Evolutionary conservation across 37 sponge, comb jelly and placozoan genomes (phyloP), one percentile per base, ranked within the genome.

Genomic region (Chondrosia reniformis): DNA sequence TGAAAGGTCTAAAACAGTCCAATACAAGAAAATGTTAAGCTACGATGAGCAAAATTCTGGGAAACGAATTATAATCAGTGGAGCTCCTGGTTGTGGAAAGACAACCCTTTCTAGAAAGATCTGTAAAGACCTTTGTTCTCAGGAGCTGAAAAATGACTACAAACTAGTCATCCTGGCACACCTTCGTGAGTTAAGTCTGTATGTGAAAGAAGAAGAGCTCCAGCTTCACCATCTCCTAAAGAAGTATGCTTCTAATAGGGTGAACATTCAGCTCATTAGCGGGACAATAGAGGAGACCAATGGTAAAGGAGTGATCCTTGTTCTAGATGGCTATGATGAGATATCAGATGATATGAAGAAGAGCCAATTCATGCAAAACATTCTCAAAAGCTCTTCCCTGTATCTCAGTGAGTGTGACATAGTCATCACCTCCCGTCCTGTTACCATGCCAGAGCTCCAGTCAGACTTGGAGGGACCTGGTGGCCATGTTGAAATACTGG

Each of bases 81-180:
- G 67, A 66, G 67, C 67, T 28, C 67, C 67, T 66, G 67, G 67
- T 4, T 36, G 67, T 31, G 67, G 67, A 8, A 66, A 66, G 38
- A 66, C 31, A 8, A 66, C 67, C 5, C 67, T 66, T 33, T 32
- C 39, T 6, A 5, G 67, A 19, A 36, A 66, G 7, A 36, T 66
- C 7, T 66, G 67, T 39, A 66, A 12, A 17, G 67, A 66, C 30
- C 67, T 66, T 4, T 66, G 39, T 19, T 33, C 67, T 37, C 19
- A 17, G 39, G 4, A 34, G 6, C 67, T 66, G 4, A 5, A 7
- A 5, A 66, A 66, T 31, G 30, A 12, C 38, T 66, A 66, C 67
- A 21, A 31, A 21, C 33, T 66, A 39, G 38, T 66, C 6, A 39
- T 66, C 4, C 67, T 66, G 21, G 67, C 36, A 39, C 39, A 66